A percentile compares a stretch with the other conserved stretches of the same genome.
Evolutionary conservation across 2,888 invertebrate genomes (phyloP).

Genomic region (Parnassius apollo): DNA sequence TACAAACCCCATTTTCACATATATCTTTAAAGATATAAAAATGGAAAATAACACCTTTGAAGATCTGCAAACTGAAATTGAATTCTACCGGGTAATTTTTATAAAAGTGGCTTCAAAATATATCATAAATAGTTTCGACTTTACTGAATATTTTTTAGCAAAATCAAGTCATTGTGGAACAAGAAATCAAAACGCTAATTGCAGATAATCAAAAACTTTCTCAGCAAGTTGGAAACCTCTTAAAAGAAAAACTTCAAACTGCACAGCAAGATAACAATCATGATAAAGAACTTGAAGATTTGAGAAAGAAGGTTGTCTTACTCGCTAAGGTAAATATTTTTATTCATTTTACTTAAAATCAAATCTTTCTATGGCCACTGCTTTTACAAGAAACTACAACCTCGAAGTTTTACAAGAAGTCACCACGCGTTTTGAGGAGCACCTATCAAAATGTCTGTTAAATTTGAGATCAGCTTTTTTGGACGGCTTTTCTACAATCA

Average conservation of each 20-base stretch:
- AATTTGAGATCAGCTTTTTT: too few species aligned
- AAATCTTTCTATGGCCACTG: too few species aligned
- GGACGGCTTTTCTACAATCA: too few species aligned
- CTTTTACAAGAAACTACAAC: too few species aligned
- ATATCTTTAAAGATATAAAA: not conserved
- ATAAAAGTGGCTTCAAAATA: not conserved
- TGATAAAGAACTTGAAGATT: constrained; percentile 55
- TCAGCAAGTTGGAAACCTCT: constrained; percentile 61
- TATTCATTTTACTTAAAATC: too few species aligned
- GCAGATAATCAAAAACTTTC: constrained; percentile 69
- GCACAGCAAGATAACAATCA: constrained; percentile 50
- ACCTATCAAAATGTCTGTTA: too few species aligned
- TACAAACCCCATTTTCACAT: too few species aligned
- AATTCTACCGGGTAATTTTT: constrained; percentile 71
- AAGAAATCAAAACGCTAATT: constrained; percentile 65
- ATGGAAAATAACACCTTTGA: constrained; percentile 29
- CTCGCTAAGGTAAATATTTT: constrained; percentile 53
- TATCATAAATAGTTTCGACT: not conserved
- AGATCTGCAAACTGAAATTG: constrained; percentile 70
- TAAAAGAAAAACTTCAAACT: constrained; percentile 61
- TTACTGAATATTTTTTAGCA: constrained; percentile 44
- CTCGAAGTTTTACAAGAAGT: too few species aligned
- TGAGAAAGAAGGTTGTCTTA: constrained; percentile 57
- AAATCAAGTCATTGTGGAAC: constrained; percentile 65
- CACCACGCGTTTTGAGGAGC: too few species aligned